A percentile compares a stretch with the other conserved stretches of the same genome.
Evolutionary conservation across 2,888 invertebrate species (phyloP).

Genomic region (Drosophila prostipennis): DNA sequence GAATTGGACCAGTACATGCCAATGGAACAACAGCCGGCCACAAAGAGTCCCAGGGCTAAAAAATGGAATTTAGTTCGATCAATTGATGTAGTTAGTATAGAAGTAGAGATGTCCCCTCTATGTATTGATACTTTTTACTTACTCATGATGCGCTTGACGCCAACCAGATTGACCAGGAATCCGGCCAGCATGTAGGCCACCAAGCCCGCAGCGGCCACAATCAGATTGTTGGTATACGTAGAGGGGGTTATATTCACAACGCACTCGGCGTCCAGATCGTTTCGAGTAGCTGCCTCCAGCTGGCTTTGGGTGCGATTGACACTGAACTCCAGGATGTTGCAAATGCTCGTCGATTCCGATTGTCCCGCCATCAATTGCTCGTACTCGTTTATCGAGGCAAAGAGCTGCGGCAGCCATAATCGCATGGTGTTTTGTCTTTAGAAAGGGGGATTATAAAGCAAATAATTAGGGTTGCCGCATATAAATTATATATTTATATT

Average conservation of each 20-base stretch:
- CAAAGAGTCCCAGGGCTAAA: constrained; percentile 82
- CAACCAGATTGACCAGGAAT: constrained; percentile 85
- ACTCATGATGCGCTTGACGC: constrained; percentile 86
- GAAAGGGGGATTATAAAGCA: too few species aligned
- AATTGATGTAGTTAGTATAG: background rate
- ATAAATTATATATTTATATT: too few species aligned
- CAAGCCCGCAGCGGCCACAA: constrained; percentile 87
- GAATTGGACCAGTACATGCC: constrained; percentile 86
- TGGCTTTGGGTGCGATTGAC: constrained; percentile 72
- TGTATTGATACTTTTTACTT: too few species aligned
- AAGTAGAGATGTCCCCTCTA: too few species aligned
- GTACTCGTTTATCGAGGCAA: constrained; percentile 87
- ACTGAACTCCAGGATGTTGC: constrained; percentile 75
- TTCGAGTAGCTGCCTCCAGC: constrained; percentile 26
- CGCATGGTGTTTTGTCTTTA: constrained; percentile 90
- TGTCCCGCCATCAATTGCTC: constrained; percentile 65
- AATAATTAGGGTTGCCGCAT: too few species aligned
- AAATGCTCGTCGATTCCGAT: constrained; percentile 51
- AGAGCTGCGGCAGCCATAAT: constrained; percentile 94
- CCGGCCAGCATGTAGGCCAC: constrained; percentile 87
- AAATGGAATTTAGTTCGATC: background rate
- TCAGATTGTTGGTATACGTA: constrained; percentile 88
- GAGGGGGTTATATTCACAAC: constrained; percentile 84
- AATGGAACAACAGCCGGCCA: constrained; percentile 85
- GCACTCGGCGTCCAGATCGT: constrained; percentile 28